A percentile compares a stretch with the other conserved stretches of the same genome.
Conservation (phyloP, 2,113 vertebrate genomes). For the Martes martes region DNA sequence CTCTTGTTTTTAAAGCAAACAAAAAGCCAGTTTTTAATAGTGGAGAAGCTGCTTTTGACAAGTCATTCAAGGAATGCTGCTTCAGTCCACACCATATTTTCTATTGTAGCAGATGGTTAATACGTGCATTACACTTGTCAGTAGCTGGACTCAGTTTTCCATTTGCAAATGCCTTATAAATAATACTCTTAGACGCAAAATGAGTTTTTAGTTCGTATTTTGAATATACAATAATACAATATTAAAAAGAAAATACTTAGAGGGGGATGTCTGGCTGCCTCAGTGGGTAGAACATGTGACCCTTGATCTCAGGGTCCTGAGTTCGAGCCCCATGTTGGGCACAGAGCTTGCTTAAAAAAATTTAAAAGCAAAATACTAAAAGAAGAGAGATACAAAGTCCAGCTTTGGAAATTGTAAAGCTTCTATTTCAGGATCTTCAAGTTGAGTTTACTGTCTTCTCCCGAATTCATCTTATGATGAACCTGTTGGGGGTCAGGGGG, state of each 20-base stretch:
- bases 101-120: not conserved
- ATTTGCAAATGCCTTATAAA: conserved; percentile 5
- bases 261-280: not conserved
- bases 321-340: not conserved
- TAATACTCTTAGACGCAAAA: not conserved
- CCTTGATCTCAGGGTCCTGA: not conserved
- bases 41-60: not conserved
- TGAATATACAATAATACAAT: not conserved
- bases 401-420: not conserved
- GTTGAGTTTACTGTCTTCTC: not conserved
- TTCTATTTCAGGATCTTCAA: not conserved
- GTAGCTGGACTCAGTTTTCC: not conserved
- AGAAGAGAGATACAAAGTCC: not conserved
- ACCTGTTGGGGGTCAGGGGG: not conserved
- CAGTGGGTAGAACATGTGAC: not conserved
- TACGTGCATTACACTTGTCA: not conserved
- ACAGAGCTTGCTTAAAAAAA: not conserved
- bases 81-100: not conserved
- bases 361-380: not conserved
- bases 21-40: not conserved
- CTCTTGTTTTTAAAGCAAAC: not conserved
- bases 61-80: not conserved
- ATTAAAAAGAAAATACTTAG: not conserved
- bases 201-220: conserved; percentile 27
- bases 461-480: not conserved